Evolutionary conservation across 2,113 vertebrate genomes (phyloP), one percentile per base, ranked within the genome.

Genomic region (Bubalus kerabau): DNA sequence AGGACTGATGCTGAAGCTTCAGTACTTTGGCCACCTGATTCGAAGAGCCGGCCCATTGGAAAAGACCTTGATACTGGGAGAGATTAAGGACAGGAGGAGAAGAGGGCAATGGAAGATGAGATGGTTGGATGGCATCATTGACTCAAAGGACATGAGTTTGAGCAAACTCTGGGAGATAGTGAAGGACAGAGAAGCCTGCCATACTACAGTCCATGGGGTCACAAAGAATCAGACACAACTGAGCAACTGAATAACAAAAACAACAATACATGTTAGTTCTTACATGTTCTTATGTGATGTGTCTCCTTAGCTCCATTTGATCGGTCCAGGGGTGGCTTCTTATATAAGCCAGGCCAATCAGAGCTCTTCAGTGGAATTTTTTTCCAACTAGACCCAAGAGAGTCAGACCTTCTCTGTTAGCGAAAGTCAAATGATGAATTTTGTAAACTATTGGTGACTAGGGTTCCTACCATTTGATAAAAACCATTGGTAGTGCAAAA

Each of bases 351-450:
- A 71, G 23, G n/a, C 17, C 56, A 78, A 21, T 64, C 46, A 87
- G 85, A 92, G 36, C 6, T 54, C 60, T 95, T 78, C 15, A 0
- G 32, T 83, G 83, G 84, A 74, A 57, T 52, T 78, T 82, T 74
- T 40, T 78, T 43, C 43, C 56, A 46, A 30, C 62, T 46, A 46
- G 24, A 60, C n/a, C 6, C 9, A 28, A 46, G 59, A 89, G 15
- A 94, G 46, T 81, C 52, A 24, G 59, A 90, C 4, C 6, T 40
- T 64, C 57, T 90, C 71, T 57, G 16, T 24, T 86, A 24, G 80
- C n/a, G 3, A 86, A 81, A 64, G n/a, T 81, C 56, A 52, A 84
- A 59, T 64, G 30, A 81, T 86, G 52, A 94, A 19, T 86, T 95
- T 59, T 19, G 24, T 89, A 24, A 90, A 4, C 36, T 62, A 2